Percentiles rank a stretch among this genome's conserved stretches.
These are phyloP conservation scores for Philotrypesis tridentata DNA, from an alignment of 1,140 invertebrate species.

Conservation along the genomic window DNA sequence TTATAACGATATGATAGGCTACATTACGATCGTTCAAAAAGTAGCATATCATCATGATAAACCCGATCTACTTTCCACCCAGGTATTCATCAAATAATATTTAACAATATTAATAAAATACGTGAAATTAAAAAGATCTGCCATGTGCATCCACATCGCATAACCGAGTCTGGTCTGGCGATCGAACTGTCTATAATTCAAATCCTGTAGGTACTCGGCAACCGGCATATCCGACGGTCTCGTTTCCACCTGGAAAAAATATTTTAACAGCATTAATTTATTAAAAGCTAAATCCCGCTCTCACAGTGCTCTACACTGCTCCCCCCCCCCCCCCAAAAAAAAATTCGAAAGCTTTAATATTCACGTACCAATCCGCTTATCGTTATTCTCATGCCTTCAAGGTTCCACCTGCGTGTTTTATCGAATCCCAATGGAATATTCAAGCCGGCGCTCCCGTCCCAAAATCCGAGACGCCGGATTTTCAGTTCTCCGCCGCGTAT, in stretches of 20 bases:
- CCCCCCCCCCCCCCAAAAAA: too few species aligned
- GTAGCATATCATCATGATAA: too few species aligned
- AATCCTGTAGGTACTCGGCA: neutral
- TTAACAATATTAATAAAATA: neutral
- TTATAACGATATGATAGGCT: too few species aligned
- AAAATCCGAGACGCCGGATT: conserved; percentile 8
- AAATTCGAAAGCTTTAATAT: too few species aligned
- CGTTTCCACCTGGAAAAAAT: conserved; percentile 4
- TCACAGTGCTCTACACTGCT: too few species aligned
- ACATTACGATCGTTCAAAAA: too few species aligned
- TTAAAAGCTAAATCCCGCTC: neutral
- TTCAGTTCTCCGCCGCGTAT: conserved; percentile 40
- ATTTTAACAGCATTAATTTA: neutral
- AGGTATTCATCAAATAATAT: too few species aligned
- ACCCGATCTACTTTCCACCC: too few species aligned
- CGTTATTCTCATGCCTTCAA: conserved; percentile 34
- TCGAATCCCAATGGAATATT: conserved; percentile 15
- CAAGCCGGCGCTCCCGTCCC: conserved; percentile 30
- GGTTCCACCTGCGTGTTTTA: conserved; percentile 32
- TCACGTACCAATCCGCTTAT: conserved; percentile 19
- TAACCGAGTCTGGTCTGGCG: neutral
- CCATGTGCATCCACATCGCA: conserved; percentile 18
- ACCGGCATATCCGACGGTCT: neutral
- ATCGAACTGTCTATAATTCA: conserved; percentile 3
- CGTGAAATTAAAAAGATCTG: conserved; percentile 38